Percentiles rank a stretch among this genome's conserved stretches.
Evolutionary conservation across 2,113 vertebrate species (phyloP).

Genomic region (Circaetus gallicus): DNA sequence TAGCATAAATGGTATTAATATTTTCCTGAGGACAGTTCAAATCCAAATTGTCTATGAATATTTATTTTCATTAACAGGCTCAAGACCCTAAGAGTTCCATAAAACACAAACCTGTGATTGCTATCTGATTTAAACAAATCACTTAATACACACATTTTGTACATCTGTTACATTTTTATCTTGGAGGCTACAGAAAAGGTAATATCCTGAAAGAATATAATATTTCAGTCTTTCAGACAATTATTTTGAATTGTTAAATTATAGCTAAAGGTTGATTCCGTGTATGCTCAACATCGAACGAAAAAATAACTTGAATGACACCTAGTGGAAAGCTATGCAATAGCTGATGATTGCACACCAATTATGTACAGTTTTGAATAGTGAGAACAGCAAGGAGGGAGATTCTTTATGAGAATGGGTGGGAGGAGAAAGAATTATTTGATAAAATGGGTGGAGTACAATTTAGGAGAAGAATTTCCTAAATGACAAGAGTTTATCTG

Average conservation of each 20-base stretch:
- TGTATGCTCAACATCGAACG: background rate
- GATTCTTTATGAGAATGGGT: background rate
- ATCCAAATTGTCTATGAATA: background rate
- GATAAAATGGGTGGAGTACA: background rate
- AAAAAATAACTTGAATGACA: slow-evolving; percentile 4
- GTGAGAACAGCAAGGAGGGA: background rate
- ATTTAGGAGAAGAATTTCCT: background rate
- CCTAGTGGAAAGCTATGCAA: background rate
- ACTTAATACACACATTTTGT: background rate
- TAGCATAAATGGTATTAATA: background rate
- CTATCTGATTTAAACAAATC: background rate
- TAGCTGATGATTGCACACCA: background rate
- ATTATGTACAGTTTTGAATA: fast-evolving
- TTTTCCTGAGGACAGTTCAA: background rate
- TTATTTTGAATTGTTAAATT: background rate
- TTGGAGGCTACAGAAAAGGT: background rate
- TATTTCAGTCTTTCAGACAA: background rate
- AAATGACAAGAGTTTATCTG: background rate
- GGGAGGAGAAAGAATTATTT: background rate
- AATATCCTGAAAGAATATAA: background rate
- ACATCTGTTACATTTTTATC: background rate
- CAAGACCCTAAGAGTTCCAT: background rate
- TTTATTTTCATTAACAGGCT: background rate
- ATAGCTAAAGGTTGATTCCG: background rate
- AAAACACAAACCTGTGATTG: background rate